Evolutionary conservation across 35 echinoderm and acorn worm species (phyloP).

Genomic region (Nesometra sesokonis): DNA sequence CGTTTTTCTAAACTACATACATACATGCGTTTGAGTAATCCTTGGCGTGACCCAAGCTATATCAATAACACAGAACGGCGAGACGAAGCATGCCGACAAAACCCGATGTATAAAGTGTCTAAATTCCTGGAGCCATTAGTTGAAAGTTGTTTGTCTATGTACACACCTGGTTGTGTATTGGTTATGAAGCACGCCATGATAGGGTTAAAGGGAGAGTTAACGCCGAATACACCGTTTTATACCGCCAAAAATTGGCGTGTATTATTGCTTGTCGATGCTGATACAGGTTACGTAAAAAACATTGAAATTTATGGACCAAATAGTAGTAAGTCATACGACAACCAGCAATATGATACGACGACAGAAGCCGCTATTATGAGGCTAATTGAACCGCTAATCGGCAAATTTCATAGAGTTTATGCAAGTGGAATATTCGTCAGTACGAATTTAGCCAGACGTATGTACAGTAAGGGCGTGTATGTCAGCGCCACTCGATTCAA

Average conservation of each 20-base stretch:
- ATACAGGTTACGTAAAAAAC: slow-evolving; percentile 16
- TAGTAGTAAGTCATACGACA: not conserved
- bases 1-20: slow-evolving; percentile 14
- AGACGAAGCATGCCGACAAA: slow-evolving; percentile 10
- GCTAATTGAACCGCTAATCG: not conserved
- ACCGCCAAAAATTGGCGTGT: not conserved
- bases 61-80: slow-evolving; percentile 27
- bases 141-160: not conserved
- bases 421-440: slow-evolving; percentile 10
- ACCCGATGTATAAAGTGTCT: slow-evolving; percentile 25
- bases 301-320: not conserved
- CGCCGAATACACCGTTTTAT: not conserved
- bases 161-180: not conserved
- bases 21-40: slow-evolving; percentile 32
- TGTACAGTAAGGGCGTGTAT: not conserved
- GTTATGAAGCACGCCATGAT: not conserved
- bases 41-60: slow-evolving; percentile 21
- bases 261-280: slow-evolving; percentile 10
- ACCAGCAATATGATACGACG: not conserved
- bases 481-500: not conserved
- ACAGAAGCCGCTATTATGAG: not conserved
- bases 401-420: not conserved
- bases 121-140: not conserved
- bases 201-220: not conserved
- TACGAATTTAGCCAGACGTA: slow-evolving; percentile 3